Evolutionary conservation across 2,888 invertebrate species (phyloP), one percentile per base, ranked within the genome.

Genomic region (Tachina lurida): DNA sequence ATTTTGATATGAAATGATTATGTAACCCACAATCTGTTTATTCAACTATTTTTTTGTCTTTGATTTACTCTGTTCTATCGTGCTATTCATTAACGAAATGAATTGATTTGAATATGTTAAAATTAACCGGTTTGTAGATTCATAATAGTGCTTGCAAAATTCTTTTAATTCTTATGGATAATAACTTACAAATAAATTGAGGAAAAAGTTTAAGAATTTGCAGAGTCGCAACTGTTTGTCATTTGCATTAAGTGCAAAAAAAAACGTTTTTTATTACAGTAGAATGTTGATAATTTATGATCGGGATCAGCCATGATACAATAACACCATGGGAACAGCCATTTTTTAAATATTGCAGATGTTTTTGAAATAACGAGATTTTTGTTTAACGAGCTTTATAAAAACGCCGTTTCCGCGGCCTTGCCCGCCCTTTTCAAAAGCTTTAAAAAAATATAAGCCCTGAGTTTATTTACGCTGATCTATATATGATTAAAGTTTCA

Each of bases 21-120:
- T 81, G 84, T 74, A 81, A 81, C 81, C 15, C 31, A 17, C 19
- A 65, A 10, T 22, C 10, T n/a, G 19, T 56, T 75, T 62, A n/a
- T 47, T 15, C 15, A 19, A 62, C 9, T 19, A 19, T 43, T 52
- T 49, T 56, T 39, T 71, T 60, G 15, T 68, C 68, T 15, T 9
- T 52, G 22, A 39, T 39, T 39, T 43, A 17, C 31, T 31, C 0
- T 31, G 7, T 31, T 31, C 31, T 31, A 31, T 31, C 31, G 22
- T 22, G 22, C 41, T 49, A 39, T 67, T 58, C 10, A 3, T 54
- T 39, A 68, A 19, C 58, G 7, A 43, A 80, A 49, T 67, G 15
- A 58, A 49, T 49, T 79, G 12, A 77, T 60, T 43, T 71, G 41
- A 71, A 63, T 73, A 12, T 45, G 17, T 45, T 56, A 5, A 47